Percentiles rank a stretch among this genome's conserved stretches.
phyloP scores from a whole-genome alignment of 2,888 invertebrate species.

The Margaritifera margaritifera region DNA sequence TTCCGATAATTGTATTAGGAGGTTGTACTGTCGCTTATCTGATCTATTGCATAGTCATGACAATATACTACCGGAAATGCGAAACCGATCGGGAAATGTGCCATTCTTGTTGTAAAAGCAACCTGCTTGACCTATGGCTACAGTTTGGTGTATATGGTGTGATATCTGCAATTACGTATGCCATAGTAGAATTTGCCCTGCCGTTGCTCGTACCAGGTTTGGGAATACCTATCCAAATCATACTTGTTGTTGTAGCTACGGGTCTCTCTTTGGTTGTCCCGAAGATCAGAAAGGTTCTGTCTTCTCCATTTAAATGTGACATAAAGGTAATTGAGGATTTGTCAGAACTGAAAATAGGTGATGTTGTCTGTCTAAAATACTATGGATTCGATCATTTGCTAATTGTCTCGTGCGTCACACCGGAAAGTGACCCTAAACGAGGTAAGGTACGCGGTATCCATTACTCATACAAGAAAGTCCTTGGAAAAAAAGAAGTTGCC shows the following conservation, averaged over 20 bases:
- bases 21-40: conserved; percentile 9
- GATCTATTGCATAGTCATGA: conserved; percentile 16
- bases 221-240: conserved; percentile 9
- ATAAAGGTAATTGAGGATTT: conserved; percentile 1
- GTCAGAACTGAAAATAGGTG: conserved; percentile 2
- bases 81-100: conserved; percentile 6
- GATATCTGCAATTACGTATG: conserved; percentile 10
- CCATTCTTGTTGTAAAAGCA: conserved; percentile 11
- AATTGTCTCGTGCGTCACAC: conserved; percentile 5
- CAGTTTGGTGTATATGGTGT: conserved; percentile 12
- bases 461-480: conserved; percentile 2
- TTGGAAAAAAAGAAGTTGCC: conserved; percentile 3
- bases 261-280: conserved; percentile 8
- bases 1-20: conserved; percentile 8
- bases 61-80: neutral
- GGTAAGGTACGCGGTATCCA: conserved; percentile 8
- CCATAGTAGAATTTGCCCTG: conserved; percentile 7
- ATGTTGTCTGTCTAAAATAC: conserved; percentile 5
- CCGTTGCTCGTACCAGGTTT: conserved; percentile 3
- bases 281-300: conserved; percentile 10
- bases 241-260: conserved; percentile 5
- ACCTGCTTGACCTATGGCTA: conserved; percentile 11
- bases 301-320: conserved; percentile 11
- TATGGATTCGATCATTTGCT: conserved; percentile 5
- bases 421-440: neutral